phyloP scores from a whole-genome alignment of 2,888 invertebrate species.

The Anthrax anthrax region DNA sequence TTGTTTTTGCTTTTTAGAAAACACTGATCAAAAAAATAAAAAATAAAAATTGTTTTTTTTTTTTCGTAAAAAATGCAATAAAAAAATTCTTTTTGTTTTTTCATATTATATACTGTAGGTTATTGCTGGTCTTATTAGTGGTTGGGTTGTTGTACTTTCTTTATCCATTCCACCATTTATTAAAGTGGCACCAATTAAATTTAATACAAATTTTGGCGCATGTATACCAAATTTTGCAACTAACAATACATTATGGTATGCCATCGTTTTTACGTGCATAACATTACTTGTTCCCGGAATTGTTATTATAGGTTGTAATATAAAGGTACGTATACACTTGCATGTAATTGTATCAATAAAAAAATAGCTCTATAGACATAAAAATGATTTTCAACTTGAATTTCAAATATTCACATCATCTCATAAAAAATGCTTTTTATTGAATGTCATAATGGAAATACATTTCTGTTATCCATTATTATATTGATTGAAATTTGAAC shows the following conservation, averaged over 20 bases:
- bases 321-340: constrained; percentile 43
- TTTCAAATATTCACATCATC: too few species aligned
- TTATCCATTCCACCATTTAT: constrained; percentile 51
- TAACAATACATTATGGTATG: constrained; percentile 48
- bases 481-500: too few species aligned
- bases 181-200: constrained; percentile 41
- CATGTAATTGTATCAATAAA: too few species aligned
- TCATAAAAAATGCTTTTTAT: too few species aligned
- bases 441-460: too few species aligned
- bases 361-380: too few species aligned
- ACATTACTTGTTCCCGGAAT: constrained; percentile 53
- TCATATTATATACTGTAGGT: constrained; percentile 27
- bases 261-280: constrained; percentile 46
- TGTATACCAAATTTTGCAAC: constrained; percentile 56
- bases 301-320: constrained; percentile 55
- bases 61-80: too few species aligned
- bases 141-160: constrained; percentile 50
- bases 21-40: too few species aligned
- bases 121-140: constrained; percentile 47
- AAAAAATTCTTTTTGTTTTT: neutral
- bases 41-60: neutral
- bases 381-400: too few species aligned
- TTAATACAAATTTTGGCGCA: constrained; percentile 42
- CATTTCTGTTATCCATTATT: too few species aligned
- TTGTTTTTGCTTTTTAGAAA: neutral